These are phyloP conservation scores for Acronicta alni DNA, from an alignment of 2,888 invertebrate genomes.

Conservation along the genomic window DNA sequence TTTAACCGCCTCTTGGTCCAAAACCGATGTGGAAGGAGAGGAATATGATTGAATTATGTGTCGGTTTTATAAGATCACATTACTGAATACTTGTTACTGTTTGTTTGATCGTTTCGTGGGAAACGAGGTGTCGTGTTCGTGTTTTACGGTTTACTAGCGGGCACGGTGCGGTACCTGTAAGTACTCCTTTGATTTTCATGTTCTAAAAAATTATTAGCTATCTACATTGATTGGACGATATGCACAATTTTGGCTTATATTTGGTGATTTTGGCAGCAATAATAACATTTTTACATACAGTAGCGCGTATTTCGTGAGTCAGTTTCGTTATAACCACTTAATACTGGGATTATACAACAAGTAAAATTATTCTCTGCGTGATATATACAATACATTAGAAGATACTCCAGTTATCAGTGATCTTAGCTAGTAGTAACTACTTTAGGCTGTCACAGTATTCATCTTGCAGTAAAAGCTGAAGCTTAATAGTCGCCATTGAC, in stretches of 20 bases:
- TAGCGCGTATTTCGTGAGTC: too few relatives aligned
- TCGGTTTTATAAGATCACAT: slow-evolving; percentile 36
- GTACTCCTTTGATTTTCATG: slow-evolving; percentile 15
- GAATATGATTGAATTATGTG: slow-evolving; percentile 24
- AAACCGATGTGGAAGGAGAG: slow-evolving; percentile 4
- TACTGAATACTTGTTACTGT: slow-evolving; percentile 32
- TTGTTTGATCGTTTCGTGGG: slow-evolving; percentile 25
- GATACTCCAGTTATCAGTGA: too few relatives aligned
- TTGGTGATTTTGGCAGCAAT: not conserved
- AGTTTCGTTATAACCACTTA: too few relatives aligned
- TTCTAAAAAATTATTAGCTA: not conserved
- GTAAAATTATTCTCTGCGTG: too few relatives aligned
- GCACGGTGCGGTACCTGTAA: slow-evolving; percentile 17
- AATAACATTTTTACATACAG: too few relatives aligned
- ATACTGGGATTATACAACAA: too few relatives aligned
- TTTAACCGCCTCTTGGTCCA: not conserved
- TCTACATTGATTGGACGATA: not conserved
- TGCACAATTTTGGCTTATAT: not conserved
- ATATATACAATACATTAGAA: too few relatives aligned
- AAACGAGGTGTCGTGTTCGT: slow-evolving; percentile 32
- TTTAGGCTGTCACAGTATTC: too few relatives aligned
- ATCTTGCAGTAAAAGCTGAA: too few relatives aligned
- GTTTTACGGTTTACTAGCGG: slow-evolving; percentile 11
- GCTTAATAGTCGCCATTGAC: too few relatives aligned
- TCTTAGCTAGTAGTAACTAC: too few relatives aligned